Evolutionary conservation across 2,113 vertebrate genomes (phyloP).

Genomic region (Hippocampus barbouri): DNA sequence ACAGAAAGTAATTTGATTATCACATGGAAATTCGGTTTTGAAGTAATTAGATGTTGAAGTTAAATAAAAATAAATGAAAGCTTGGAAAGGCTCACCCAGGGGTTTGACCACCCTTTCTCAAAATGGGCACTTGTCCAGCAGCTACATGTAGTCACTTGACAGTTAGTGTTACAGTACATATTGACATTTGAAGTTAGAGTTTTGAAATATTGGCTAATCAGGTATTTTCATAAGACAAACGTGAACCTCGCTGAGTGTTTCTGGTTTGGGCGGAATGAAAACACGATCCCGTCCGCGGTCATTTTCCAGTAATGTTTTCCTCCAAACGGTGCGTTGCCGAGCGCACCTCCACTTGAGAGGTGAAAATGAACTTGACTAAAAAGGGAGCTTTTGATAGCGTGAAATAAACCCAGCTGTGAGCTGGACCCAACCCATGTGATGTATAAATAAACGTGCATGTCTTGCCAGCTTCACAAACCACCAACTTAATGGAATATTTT

Average conservation of each 20-base stretch:
- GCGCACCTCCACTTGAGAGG: conserved; percentile 23
- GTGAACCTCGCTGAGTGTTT: conserved; percentile 54
- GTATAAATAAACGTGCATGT: conserved; percentile 74
- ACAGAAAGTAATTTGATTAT: conserved; percentile 47
- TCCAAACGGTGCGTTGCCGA: conserved; percentile 33
- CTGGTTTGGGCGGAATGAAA: conserved; percentile 54
- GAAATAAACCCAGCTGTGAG: conserved; percentile 73
- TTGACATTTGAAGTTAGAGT: conserved; percentile 62
- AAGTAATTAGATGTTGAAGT: conserved; percentile 43
- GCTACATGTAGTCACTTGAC: conserved; percentile 61
- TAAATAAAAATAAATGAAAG: conserved; percentile 44
- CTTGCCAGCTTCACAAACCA: conserved; percentile 68
- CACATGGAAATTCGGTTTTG: conserved; percentile 30
- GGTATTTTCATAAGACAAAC: conserved; percentile 64
- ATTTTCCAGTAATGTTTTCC: conserved; percentile 68
- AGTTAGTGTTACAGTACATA: conserved; percentile 65
- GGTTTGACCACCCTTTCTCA: conserved; percentile 47
- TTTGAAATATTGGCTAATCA: conserved; percentile 61
- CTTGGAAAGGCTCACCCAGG: conserved; percentile 42
- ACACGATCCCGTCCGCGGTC: conserved; percentile 36
- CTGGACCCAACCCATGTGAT: conserved; percentile 68
- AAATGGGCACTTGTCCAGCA: conserved; percentile 62
- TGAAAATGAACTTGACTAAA: conserved; percentile 62
- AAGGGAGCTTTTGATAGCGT: conserved; percentile 73
- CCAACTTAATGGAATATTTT: conserved; percentile 60